Evolutionary conservation across 2,113 vertebrate species (phyloP), one percentile per base, ranked within the genome.

Genomic region (Brachyhypopomus occidentalis): DNA sequence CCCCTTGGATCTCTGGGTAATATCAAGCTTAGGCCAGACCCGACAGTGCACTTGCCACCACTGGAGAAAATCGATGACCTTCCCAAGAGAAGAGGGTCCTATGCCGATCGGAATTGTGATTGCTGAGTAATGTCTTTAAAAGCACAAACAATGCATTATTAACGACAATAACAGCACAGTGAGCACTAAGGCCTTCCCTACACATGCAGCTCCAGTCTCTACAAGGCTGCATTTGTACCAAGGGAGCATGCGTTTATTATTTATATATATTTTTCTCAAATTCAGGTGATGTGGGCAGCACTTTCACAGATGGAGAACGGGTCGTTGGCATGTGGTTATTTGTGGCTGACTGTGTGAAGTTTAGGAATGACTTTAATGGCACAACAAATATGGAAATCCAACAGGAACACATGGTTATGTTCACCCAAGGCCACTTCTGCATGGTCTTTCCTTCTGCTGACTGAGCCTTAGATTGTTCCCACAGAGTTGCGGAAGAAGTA

Each of bases 101-200:
- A 77, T 71, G 36, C 78, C 48, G 23, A 62, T 79, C 63, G 58
- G 78, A 83, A 72, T 81, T 76, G 76, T 76, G 80, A 85, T 84
- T 36, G 80, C 74, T 63, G 77, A 25, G 64, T 89, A 27, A 86
- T 87, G 89, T 88, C 66, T 87, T 86, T 89, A 83, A 88, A 88
- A 86, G 82, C 86, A 86, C 83, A 84, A 87, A 88, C 71, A 84
- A 86, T 87, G 81, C 84, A 88, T 89, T 89, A 91, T 88, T 90
- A 88, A 91, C 88, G 58, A 83, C 69, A 55, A 6, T 52, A 81
- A 80, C 41, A 83, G 76, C 87, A 78, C 22, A 75, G 72, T 25
- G 23, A 80, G 83, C 83, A 88, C 63, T 82, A 71, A 81, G 78
- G 72, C 78, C 41, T 81, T 72, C 78, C 72, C 76, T 63, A 73